Conservation (phyloP, 2,888 invertebrate species). For the Lithophane leautieri region DNA sequence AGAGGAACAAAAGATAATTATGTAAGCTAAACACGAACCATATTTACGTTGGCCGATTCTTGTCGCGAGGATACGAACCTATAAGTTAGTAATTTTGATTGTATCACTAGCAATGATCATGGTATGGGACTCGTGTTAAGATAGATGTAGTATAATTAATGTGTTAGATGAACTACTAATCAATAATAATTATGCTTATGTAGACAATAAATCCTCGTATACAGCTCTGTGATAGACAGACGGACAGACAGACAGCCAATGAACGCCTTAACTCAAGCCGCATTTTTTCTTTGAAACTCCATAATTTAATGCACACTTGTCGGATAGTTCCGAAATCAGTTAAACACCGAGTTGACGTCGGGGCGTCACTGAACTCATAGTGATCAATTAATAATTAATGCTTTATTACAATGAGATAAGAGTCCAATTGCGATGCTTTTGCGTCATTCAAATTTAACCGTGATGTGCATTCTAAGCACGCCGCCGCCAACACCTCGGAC, state of each 20-base stretch:
- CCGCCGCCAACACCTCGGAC: not conserved
- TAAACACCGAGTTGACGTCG: not conserved
- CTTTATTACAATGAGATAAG: not conserved
- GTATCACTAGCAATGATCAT: conserved; percentile 2
- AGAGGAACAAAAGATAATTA: conserved; percentile 1
- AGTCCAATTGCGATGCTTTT: not conserved
- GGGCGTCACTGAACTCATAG: not conserved
- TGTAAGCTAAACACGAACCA: conserved; percentile 18
- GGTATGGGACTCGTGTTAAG: not conserved
- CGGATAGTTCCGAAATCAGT: not conserved
- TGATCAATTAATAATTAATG: not conserved
- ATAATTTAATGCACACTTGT: not conserved
- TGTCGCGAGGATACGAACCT: not conserved
- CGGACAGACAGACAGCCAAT: not conserved
- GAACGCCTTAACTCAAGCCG: not conserved
- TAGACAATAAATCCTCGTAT: conserved; percentile 7
- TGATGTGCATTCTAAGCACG: not conserved
- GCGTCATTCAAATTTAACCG: not conserved
- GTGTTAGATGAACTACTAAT: conserved; percentile 24
- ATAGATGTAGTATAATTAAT: conserved; percentile 18
- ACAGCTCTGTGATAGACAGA: not conserved
- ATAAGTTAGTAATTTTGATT: conserved; percentile 15
- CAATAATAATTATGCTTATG: conserved; percentile 28
- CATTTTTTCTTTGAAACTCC: too few species aligned
- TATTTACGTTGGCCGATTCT: conserved; percentile 8